Base-by-base conservation (phyloP, 2,113 vertebrate species). In the Lophotis ruficrista region DNA sequence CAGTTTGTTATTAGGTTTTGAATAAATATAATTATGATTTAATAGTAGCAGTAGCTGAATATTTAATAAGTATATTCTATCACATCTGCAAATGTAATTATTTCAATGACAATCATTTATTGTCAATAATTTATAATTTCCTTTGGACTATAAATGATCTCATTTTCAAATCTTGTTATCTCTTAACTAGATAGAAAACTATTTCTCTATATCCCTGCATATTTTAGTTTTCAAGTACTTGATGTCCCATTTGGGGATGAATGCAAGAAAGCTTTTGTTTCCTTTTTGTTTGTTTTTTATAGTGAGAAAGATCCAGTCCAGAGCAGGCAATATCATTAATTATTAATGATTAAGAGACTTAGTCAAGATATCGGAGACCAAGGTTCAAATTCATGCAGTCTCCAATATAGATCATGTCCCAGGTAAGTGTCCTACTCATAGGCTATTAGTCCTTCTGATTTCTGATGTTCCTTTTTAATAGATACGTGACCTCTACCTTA, bases 251-350 rank as follows among this genome's bases (percentile, higher is more conserved):
- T 86, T 83, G 51, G 61, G 38, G 70, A 87, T 50, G 22, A 87
- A 89, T 83, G 18, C 30, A 56, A 80, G 79, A 90, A 90, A 94
- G 53, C 15, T 88, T 31, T 71, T 64, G 23, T 72, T 90, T 80
- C 25, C 17, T 85, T 83, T 92, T 88, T 87, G 7, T 51, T 89
- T 68, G 69, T 86, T 93, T 90, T 94, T 87, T 91, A 30, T 66
- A 89, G 53, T 76, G 71, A 89, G 35, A 77, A 78, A 66, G 10
- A 75, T 92, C 62, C 57, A 83, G 53, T 72, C 66, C 62, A 86
- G 45, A 93, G 27, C 37, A 90, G 57, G 53, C 38, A 95, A 72
- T 89, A 51, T 88, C 41, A 83, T 58, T 90, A 76, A 35, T 76
- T 90, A 76, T 89, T 88, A 76, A 68, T 85, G 23, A 57, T 65